phyloP scores from a whole-genome alignment of 1,140 invertebrate genomes.

The Ostrea edulis region DNA sequence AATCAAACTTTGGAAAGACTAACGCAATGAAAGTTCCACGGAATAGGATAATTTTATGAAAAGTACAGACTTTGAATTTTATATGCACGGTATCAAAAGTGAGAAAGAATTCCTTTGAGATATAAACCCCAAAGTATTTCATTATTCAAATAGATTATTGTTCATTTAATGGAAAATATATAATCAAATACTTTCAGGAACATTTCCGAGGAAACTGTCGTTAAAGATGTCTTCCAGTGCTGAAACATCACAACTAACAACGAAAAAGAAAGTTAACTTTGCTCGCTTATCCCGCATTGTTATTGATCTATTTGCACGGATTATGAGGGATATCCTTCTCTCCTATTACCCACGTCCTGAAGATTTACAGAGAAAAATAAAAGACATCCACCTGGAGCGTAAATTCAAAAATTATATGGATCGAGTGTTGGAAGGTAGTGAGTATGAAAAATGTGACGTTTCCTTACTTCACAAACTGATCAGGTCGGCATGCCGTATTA shows the following conservation, averaged over 20 bases:
- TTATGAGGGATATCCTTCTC: neutral
- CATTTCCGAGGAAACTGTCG: too few relatives aligned
- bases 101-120: too few relatives aligned
- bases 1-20: too few relatives aligned
- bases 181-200: too few relatives aligned
- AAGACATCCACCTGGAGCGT: neutral
- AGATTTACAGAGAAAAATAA: neutral
- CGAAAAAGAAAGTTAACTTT: neutral
- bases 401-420: neutral
- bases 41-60: too few relatives aligned
- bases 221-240: neutral
- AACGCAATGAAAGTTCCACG: too few relatives aligned
- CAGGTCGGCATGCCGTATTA: neutral
- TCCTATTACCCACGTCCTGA: neutral
- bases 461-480: neutral
- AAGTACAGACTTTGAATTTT: too few relatives aligned
- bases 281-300: neutral
- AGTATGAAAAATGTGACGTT: conserved; percentile 14
- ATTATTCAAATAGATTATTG: too few relatives aligned
- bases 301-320: neutral
- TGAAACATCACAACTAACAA: neutral
- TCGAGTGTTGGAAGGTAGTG: neutral
- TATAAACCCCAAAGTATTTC: too few relatives aligned
- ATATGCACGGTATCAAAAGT: too few relatives aligned
- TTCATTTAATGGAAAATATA: too few relatives aligned